phyloP scores from a whole-genome alignment of 2,113 vertebrate genomes.

The Arenaria interpres region DNA sequence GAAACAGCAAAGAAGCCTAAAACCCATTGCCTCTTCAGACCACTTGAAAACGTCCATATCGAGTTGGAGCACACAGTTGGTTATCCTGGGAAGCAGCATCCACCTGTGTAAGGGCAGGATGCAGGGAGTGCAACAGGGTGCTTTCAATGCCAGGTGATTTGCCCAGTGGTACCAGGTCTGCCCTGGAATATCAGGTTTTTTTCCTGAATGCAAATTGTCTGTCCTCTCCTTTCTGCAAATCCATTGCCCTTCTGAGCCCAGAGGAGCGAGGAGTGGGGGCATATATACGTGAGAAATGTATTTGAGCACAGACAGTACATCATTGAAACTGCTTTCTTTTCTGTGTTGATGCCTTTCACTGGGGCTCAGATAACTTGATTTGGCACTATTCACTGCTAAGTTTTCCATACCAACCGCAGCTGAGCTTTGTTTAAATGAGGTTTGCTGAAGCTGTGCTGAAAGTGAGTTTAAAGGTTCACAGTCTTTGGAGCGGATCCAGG shows the following conservation, averaged over 20 bases:
- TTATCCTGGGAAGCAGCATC: neutral
- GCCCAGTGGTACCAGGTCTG: neutral
- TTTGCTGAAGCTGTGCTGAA: slow-evolving; percentile 51
- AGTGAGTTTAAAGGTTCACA: slow-evolving; percentile 66
- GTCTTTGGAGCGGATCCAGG: slow-evolving; percentile 41
- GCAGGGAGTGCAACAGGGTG: neutral
- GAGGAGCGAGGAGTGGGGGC: neutral
- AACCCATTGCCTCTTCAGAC: neutral
- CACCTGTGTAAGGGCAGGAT: neutral
- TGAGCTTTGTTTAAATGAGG: slow-evolving; percentile 62
- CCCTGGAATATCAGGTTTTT: neutral
- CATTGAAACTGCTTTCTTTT: slow-evolving; percentile 4
- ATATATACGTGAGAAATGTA: slow-evolving; percentile 8
- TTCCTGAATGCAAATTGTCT: neutral
- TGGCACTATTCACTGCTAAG: slow-evolving; percentile 43
- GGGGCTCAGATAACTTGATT: slow-evolving; percentile 49
- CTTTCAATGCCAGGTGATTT: neutral
- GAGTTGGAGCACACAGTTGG: neutral
- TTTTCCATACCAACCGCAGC: slow-evolving; percentile 61
- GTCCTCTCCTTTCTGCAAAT: neutral
- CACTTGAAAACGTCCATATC: neutral
- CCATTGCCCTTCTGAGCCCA: neutral
- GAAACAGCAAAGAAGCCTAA: neutral
- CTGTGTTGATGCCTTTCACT: slow-evolving; percentile 29
- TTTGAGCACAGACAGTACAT: neutral